phyloP scores from a whole-genome alignment of 2,797 vertebrate species.

The Aulostomus chinensis region DNA sequence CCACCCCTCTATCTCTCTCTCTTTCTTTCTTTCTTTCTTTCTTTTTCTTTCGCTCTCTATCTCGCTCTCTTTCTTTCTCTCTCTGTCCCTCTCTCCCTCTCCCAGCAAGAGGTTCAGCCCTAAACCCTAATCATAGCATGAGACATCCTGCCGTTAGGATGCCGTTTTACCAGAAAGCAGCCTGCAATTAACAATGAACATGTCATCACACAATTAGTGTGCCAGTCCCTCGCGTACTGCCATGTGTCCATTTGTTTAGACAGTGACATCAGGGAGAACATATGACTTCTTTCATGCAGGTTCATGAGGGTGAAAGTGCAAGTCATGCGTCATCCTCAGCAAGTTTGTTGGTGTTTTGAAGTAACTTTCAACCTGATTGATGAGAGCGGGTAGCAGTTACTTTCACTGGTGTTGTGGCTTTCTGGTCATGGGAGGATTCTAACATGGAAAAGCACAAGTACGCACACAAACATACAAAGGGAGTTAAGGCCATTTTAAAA shows the following conservation, averaged over 20 bases:
- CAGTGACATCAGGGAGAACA: conserved; percentile 5
- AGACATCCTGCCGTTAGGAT: conserved; percentile 38
- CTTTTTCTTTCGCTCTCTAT: too few relatives aligned
- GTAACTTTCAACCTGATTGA: conserved; percentile 19
- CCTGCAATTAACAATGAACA: conserved; percentile 47
- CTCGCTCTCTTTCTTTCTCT: too few relatives aligned
- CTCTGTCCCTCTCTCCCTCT: too few relatives aligned
- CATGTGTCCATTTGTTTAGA: conserved; percentile 13
- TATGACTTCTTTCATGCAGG: neutral
- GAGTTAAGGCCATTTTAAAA: conserved; percentile 22
- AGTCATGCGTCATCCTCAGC: conserved; percentile 10
- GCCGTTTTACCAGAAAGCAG: conserved; percentile 16
- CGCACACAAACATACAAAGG: neutral
- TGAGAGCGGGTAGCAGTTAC: conserved; percentile 20
- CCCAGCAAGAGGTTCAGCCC: conserved; percentile 26
- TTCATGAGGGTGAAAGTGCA: neutral
- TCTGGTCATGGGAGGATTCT: conserved; percentile 33
- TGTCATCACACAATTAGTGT: conserved; percentile 43
- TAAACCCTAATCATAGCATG: conserved; percentile 42
- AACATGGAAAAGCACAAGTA: conserved; percentile 1
- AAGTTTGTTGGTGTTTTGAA: conserved; percentile 19
- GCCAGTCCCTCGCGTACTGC: neutral
- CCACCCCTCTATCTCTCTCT: conserved; percentile 7
- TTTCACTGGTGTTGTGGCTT: conserved; percentile 12
- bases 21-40: too few relatives aligned